Base-by-base conservation (phyloP, 2,797 vertebrate genomes). In the Limosa lapponica region DNA sequence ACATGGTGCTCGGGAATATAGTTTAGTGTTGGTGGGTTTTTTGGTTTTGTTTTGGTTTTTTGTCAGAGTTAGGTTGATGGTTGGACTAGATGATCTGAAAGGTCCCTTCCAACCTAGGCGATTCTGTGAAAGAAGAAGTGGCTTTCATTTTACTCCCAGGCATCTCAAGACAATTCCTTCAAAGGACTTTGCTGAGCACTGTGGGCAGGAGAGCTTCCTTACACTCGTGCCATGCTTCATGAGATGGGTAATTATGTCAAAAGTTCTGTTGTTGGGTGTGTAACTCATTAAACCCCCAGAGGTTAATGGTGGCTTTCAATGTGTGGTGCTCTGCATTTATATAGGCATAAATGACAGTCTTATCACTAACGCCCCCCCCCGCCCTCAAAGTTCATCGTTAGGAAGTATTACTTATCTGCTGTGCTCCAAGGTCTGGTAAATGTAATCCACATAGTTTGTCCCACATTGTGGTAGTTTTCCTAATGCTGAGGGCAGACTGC, bases 281-380 rank as follows among this genome's bases (percentile, higher is more conserved):
- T 94, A 78, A 81, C 30, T 96, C 69, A 83, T 81, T 93, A 91
- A 96, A 67, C 65, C 25, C 67, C 25, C 48, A 67, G 41, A 64
- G 25, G 44, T 83, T 93, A 95, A 83, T 71, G 36, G 19, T 71
- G 54, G 30, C 36, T 91, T 80, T 78, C 65, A 48, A 13, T 59
- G 28, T 51, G 28, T 28, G 24, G 32, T 36, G 37, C 8, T 78
- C 61, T 61, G 65, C 0, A 0, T 93, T 91, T 85, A 34, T 44
- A 52, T 6, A 77, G 65, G 69, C 61, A 54, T 64, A 91, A 94
- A 81, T 71, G 44, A 81, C 71, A 83, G 34, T 20, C 82, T 95
- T 94, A 95, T 95, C 84, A 67, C 39, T 67, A 39, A 36, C 2
- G 9, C 64, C 28, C 64, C 67, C n/a, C 57, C 59, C 75, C 83